Base-by-base conservation (phyloP, 2,797 vertebrate species). In the Threskiornis aethiopicus region DNA sequence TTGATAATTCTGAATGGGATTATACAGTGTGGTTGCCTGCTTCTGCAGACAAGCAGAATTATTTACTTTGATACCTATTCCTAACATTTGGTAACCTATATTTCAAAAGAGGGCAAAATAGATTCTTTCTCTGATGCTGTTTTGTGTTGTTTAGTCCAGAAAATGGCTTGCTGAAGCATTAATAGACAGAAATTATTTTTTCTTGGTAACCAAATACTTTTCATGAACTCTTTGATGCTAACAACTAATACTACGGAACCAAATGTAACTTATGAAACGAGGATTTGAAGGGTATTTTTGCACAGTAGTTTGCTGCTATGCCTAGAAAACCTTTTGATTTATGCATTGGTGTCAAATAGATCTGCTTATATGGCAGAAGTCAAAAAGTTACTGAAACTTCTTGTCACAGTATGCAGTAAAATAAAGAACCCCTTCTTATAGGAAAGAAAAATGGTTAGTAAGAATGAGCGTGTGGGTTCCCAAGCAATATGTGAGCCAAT, bases 361-460 rank as follows among this genome's bases (percentile, higher is more conserved):
- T 41, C 72, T 84, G 42, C 69, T 94, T 80, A 73, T 67, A 42
- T 28, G 19, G 73, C 69, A 61, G 94, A 90, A 70, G 75, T 91
- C 86, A 90, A 96, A 89, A 69, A 93, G 67, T 95, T 69, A 89
- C n/a, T 49, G 75, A 84, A 94, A 87, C n/a, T 82, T 83, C 62
- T 90, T 95, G 33, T 93, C 69, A 90, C 26, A 76, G n/a, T 31
- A 42, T 65, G 58, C 35, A 84, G 78, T 65, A 81, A 94, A 96
- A 97, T 89, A 97, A 98, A 96, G 84, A 94, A 13, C 35, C 93
- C 49, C 49, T 91, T 96, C 70, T 97, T 84, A 76, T 94, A 33
- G 54, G 58, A 52, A 84, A 79, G 39, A 88, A 80, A 96, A 95
- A 65, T 52, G 22, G 29, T 72, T 88, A 76, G 61, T 61, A 47